Evolutionary conservation across 2,888 invertebrate species (phyloP), one percentile per base, ranked within the genome.

Genomic region (Lasioglossum oenotherae): DNA sequence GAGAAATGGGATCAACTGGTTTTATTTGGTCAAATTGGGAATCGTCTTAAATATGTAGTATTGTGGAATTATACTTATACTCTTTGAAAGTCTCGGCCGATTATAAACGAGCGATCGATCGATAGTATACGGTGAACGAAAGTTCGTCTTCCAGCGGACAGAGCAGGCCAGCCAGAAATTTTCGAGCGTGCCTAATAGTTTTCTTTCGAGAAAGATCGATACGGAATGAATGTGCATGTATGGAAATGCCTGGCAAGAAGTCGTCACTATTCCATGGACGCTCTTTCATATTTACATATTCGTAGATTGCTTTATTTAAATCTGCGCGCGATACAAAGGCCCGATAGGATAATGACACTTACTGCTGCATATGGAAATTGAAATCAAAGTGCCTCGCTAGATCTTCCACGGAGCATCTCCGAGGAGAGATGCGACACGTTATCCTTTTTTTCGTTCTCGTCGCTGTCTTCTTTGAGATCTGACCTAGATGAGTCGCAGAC

Each of bases 331-430:
- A 90, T 90, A 87, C 90, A 79, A 85, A 82, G 82, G 82, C 41
- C 73, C 79, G 90, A 90, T 90, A 90, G 88, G 86, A 87, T 90
- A 90, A 90, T 90, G 89, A 81, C 74, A 82, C 82, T 80, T 84
- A 84, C 89, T 78, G 89, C 87, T 90, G 86, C 90, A 90, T 90
- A 90, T 90, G 90, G 85, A 90, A 89, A 90, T 90, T 85, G 81
- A 90, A 90, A 89, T 89, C 88, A 82, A 86, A 82, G 78, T 83
- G 81, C 83, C 53, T 80, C 35, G 81, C 72, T 74, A 72, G 78
- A 73, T 72, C 82, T 82, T 80, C 75, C 77, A 35, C 27, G 73
- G 74, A 78, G 71, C 81, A 74, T 78, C 87, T 81, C 67, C 46
- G 67, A 53, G 71, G 57, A 75, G 73, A 82, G 77, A 80, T 75